Evolutionary conservation across 2,113 vertebrate species (phyloP).

Genomic region (Gallinago jamesoni): DNA sequence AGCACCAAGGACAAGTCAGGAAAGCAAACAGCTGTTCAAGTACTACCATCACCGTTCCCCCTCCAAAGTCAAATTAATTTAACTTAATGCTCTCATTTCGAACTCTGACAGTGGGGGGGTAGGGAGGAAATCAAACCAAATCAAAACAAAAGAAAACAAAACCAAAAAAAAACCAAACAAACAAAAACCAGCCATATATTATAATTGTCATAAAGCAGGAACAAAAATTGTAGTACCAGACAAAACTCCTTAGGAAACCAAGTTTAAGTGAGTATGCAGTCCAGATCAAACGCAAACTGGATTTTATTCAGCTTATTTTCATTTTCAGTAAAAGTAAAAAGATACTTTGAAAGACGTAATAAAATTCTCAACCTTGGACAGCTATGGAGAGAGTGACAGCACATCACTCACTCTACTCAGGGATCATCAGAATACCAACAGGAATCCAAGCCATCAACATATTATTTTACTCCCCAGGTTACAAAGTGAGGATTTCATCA

Average conservation of each 20-base stretch:
- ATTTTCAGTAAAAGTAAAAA: constrained; percentile 40
- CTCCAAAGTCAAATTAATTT: constrained; percentile 57
- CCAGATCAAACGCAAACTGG: neutral
- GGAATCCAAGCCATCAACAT: neutral
- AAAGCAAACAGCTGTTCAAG: constrained; percentile 72
- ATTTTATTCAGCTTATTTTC: constrained; percentile 52
- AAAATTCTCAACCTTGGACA: constrained; percentile 38
- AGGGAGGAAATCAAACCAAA: neutral
- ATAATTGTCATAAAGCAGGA: constrained; percentile 23
- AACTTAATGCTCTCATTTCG: constrained; percentile 42
- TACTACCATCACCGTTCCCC: neutral
- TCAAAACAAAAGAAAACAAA: no score
- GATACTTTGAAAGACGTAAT: constrained; percentile 31
- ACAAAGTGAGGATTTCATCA: constrained; percentile 1
- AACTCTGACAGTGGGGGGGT: neutral
- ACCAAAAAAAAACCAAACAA: no score
- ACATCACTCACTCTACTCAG: constrained; percentile 7
- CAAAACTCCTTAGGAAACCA: constrained; percentile 24
- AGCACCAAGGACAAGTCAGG: constrained; percentile 81
- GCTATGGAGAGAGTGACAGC: constrained; percentile 15
- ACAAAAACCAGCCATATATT: neutral
- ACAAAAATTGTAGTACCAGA: constrained; percentile 3
- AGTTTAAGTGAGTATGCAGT: neutral
- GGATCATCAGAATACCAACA: constrained; percentile 15
- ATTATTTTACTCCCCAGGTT: constrained; percentile 4